These are phyloP conservation scores for Mystacides longicornis DNA, from an alignment of 2,888 invertebrate species.

Conservation along the genomic window DNA sequence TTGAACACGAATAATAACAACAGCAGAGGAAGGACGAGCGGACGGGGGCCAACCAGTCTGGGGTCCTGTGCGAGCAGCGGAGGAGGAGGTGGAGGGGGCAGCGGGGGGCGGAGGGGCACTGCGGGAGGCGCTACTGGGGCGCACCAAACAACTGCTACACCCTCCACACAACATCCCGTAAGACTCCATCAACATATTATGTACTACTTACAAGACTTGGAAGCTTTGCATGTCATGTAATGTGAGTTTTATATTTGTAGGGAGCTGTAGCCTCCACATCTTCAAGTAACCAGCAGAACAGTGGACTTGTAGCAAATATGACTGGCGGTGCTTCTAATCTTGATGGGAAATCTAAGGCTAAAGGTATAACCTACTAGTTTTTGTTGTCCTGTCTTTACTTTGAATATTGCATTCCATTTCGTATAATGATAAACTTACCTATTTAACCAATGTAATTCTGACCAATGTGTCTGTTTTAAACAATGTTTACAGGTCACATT, in stretches of 20 bases:
- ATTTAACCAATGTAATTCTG: too few relatives aligned
- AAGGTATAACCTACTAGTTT: slow-evolving; percentile 33
- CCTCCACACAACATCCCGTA: slow-evolving; percentile 10
- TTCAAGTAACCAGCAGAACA: slow-evolving; percentile 41
- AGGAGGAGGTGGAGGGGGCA: slow-evolving; percentile 32
- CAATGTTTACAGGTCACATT: too few relatives aligned
- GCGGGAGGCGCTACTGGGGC: slow-evolving; percentile 4
- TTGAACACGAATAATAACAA: too few relatives aligned
- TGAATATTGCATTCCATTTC: not conserved
- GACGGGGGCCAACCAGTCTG: slow-evolving; percentile 47
- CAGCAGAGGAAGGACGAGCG: slow-evolving; percentile 29
- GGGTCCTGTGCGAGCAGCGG: slow-evolving; percentile 61
- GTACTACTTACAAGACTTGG: not conserved
- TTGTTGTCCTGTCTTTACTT: too few relatives aligned
- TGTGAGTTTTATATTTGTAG: slow-evolving; percentile 28
- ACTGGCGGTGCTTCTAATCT: slow-evolving; percentile 41
- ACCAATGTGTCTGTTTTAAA: too few relatives aligned
- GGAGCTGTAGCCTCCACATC: slow-evolving; percentile 48
- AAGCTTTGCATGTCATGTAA: not conserved
- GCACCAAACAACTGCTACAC: slow-evolving; percentile 11
- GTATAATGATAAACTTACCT: not conserved
- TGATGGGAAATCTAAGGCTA: slow-evolving; percentile 45
- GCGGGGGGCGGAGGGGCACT: slow-evolving; percentile 29
- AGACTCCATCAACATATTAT: not conserved
- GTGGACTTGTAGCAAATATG: slow-evolving; percentile 41